Base-by-base conservation (phyloP, 2,888 invertebrate genomes). In the Nomada fucata region DNA sequence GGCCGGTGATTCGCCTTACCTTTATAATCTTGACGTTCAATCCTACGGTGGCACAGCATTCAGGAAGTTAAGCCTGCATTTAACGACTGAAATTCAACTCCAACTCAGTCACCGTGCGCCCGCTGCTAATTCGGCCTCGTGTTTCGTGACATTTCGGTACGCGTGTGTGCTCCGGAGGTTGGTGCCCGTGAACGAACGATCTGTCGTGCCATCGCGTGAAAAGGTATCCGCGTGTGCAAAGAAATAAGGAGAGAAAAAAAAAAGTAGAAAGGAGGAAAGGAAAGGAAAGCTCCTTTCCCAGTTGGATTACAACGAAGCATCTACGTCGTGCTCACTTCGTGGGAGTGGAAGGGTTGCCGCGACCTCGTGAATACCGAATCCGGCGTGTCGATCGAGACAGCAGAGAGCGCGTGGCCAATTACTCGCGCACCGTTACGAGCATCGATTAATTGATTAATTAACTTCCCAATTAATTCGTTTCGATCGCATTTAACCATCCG, bases 391-490 rank as follows among this genome's bases (percentile, higher is more conserved):
- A 78, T 78, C 69, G 82, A 68, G 82, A 76, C 76, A 82, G 76
- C 82, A 67, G 79, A 87, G 81, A 69, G 65, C 85, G 81, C 79
- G 81, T 79, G 86, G 79, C 85, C 84, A 85, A 89, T 88, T 88
- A 84, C 79, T 81, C 80, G 75, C 10, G 76, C 72, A 63, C 72
- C 79, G 71, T 81, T 81, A 78, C 76, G 63, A 76, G 55, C 75
- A 74, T 74, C 84, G 86, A 86, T 88, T 85, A 86, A 85, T 84
- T 47, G 82, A 86, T 88, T 84, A 87, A 86, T 88, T 80, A 82
- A 79, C 82, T 64, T 57, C 69, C 71, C 69, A 82, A 86, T 87
- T 87, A 87, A 87, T 85, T 85, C 74, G 76, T 84, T 50, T 71
- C 47, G 82, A 79, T 79, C 72, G 76, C 65, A 68, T 50, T 60